Conservation (phyloP, 2,113 vertebrate genomes). For the Chunga burmeisteri region DNA sequence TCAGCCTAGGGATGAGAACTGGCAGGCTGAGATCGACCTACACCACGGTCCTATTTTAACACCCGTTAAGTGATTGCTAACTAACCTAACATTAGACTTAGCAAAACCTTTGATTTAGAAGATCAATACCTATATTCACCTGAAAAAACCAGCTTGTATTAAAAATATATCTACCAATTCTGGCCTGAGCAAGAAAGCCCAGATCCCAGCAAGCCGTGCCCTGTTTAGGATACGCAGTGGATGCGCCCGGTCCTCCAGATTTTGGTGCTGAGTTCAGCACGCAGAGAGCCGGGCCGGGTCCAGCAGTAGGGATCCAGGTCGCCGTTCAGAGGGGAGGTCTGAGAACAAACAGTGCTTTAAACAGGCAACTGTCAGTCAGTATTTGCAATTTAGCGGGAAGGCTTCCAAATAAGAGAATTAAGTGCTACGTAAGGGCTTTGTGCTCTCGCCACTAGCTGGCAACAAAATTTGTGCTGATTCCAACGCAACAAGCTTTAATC, state of each 20-base stretch:
- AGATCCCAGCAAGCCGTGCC: neutral
- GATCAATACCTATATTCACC: neutral
- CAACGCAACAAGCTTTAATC: slow-evolving; percentile 18
- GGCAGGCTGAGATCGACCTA: neutral
- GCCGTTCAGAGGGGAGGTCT: neutral
- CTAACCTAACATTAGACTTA: neutral
- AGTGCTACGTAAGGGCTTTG: neutral
- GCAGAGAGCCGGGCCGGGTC: neutral
- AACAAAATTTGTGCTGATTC: slow-evolving; percentile 13
- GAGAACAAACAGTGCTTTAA: neutral
- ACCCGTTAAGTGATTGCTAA: neutral
- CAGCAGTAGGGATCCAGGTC: neutral
- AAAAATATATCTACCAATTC: neutral
- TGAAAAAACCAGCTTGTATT: neutral
- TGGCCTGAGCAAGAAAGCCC: neutral
- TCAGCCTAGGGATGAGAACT: neutral
- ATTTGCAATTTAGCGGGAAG: neutral
- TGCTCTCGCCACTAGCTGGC: neutral
- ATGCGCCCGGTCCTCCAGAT: neutral
- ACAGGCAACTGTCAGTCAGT: neutral
- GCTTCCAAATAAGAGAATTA: neutral
- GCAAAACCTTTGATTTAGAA: neutral
- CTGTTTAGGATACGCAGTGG: neutral
- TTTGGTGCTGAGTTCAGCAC: neutral
- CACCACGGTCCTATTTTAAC: neutral